Percentiles rank a stretch among this genome's conserved stretches.
Conservation (phyloP, 1,140 invertebrate genomes). For the Gryllus bimaculatus region DNA sequence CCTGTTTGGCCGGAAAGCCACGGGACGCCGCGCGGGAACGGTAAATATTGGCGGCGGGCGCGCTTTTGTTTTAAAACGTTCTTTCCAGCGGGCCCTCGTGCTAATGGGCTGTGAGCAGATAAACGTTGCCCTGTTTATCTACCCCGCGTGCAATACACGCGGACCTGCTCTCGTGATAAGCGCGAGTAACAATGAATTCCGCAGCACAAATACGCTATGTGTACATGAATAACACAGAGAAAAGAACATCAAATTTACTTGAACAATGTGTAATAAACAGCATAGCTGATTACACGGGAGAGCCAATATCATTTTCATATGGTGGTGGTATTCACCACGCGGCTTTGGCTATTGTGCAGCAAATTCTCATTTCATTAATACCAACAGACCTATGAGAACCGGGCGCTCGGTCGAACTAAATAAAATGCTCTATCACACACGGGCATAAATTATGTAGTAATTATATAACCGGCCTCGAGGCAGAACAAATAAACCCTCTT, state of each 20-base stretch:
- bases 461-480: not conserved
- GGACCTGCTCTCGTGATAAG: not conserved
- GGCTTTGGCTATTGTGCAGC: not conserved
- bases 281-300: not conserved
- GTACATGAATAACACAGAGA: not conserved
- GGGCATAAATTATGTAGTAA: not conserved
- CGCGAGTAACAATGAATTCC: not conserved
- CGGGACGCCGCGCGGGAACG: not conserved
- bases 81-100: not conserved
- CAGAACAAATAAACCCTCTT: not conserved
- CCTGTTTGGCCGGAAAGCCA: too few relatives aligned
- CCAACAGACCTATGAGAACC: not conserved
- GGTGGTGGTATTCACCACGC: too few relatives aligned
- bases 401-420: not conserved
- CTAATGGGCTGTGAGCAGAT: not conserved
- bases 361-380: slow-evolving; percentile 6
- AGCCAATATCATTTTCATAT: not conserved
- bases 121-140: not conserved
- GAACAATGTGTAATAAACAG: slow-evolving; percentile 5
- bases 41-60: not conserved
- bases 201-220: not conserved
- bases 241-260: slow-evolving; percentile 6
- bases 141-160: not conserved
- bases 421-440: slow-evolving; percentile 1
- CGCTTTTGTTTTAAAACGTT: not conserved